A percentile compares a stretch with the other conserved stretches of the same genome.
Evolutionary conservation across 2,797 vertebrate genomes (phyloP).

Genomic region (Cynopterus sphinx): DNA sequence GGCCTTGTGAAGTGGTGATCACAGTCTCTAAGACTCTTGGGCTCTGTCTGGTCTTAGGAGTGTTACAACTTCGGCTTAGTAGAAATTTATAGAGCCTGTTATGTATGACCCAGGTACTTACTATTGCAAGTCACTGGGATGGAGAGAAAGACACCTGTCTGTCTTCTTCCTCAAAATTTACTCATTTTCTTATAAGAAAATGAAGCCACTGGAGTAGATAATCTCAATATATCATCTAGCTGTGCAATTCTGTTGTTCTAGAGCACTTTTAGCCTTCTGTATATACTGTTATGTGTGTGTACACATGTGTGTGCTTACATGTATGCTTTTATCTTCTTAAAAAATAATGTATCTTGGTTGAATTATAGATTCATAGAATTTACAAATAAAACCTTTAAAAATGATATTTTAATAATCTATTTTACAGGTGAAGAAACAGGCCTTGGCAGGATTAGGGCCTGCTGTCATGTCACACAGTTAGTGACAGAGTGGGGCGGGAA

Average conservation of each 20-base stretch:
- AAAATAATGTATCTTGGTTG: background rate
- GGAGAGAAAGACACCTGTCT: background rate
- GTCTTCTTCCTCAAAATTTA: background rate
- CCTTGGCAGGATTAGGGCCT: background rate
- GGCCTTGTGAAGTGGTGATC: background rate
- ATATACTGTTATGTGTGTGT: rapidly evolving
- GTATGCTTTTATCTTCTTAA: background rate
- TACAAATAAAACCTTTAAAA: background rate
- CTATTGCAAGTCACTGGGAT: background rate
- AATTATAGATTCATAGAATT: background rate
- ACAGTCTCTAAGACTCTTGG: background rate
- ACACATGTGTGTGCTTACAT: rapidly evolving
- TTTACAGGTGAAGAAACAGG: background rate
- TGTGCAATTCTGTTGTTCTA: background rate
- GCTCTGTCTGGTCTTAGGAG: background rate
- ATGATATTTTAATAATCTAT: rapidly evolving
- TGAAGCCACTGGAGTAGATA: background rate
- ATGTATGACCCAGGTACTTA: rapidly evolving
- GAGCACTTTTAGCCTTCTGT: background rate
- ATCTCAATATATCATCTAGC: rapidly evolving
- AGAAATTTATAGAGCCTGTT: background rate
- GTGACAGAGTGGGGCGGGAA: background rate
- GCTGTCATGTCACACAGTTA: rapidly evolving
- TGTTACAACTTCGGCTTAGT: background rate
- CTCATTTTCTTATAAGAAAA: background rate